These are phyloP conservation scores for Steinernema khuongi DNA, from an alignment of 1,140 invertebrate species.

Conservation along the genomic window DNA sequence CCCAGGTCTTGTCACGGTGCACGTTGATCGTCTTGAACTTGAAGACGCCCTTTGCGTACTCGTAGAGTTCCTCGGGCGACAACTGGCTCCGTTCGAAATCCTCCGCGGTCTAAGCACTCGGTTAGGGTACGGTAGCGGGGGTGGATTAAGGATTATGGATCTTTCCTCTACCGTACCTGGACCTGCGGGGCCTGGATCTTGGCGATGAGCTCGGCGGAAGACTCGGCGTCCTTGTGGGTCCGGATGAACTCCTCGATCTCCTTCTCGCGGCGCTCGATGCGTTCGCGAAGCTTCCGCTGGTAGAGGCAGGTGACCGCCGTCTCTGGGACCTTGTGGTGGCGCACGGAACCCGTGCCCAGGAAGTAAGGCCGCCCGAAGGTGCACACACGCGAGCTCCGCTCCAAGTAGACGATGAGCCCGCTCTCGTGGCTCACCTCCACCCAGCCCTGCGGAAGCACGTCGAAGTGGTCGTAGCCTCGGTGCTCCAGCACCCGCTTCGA, in stretches of 20 bases:
- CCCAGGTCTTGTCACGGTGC: neutral
- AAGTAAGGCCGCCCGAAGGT: slow-evolving; percentile 4
- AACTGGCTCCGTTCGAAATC: neutral
- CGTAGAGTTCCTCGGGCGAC: neutral
- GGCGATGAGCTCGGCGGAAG: neutral
- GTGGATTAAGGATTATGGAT: no score
- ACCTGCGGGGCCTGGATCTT: neutral
- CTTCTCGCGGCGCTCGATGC: neutral
- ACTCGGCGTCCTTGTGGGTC: neutral
- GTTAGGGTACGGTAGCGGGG: no score
- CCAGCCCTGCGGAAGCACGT: slow-evolving; percentile 5
- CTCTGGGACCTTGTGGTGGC: slow-evolving; percentile 4
- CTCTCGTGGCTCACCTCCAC: slow-evolving; percentile 5
- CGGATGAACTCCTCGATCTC: slow-evolving; percentile 7
- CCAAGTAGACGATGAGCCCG: slow-evolving; percentile 2
- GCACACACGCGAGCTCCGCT: neutral
- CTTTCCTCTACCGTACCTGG: neutral
- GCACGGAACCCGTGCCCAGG: neutral
- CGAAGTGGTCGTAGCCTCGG: slow-evolving; percentile 11
- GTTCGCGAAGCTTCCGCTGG: neutral
- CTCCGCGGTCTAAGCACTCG: neutral
- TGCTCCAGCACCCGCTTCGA: neutral
- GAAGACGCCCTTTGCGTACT: neutral
- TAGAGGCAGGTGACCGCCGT: neutral
- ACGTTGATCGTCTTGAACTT: slow-evolving; percentile 3